These are phyloP conservation scores for Heteromyza rotundicornis DNA, from an alignment of 2,888 invertebrate genomes.

Conservation along the genomic window DNA sequence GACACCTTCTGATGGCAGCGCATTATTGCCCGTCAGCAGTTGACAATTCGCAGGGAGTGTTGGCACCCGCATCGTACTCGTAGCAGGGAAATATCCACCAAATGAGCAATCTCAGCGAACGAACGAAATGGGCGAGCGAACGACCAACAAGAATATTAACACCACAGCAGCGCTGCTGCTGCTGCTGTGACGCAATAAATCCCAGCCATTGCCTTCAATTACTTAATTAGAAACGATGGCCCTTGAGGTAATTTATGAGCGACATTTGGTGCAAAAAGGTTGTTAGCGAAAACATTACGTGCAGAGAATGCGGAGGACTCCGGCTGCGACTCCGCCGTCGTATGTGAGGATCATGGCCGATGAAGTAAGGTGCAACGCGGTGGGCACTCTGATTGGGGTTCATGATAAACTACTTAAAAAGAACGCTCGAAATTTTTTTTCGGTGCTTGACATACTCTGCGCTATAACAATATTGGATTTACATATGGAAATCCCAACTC, in stretches of 20 bases:
- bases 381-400: too few species aligned
- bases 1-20: constrained; percentile 21
- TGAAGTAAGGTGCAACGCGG: too few species aligned
- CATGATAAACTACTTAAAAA: too few species aligned
- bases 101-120: too few species aligned
- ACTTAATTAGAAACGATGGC: constrained; percentile 56
- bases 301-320: constrained; percentile 29
- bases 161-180: neutral
- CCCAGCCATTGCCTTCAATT: constrained; percentile 53
- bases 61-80: neutral
- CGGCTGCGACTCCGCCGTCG: neutral
- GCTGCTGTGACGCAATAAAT: constrained; percentile 43
- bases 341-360: too few species aligned
- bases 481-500: too few species aligned
- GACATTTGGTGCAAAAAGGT: constrained; percentile 39
- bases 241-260: constrained; percentile 48
- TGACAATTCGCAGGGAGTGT: neutral
- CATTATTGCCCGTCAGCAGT: constrained; percentile 16
- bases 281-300: constrained; percentile 38
- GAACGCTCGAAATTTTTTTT: too few species aligned
- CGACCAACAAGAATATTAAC: neutral
- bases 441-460: too few species aligned
- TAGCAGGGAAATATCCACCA: constrained; percentile 13
- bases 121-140: neutral
- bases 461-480: too few species aligned